Evolutionary conservation across 2,113 vertebrate genomes (phyloP).

Genomic region (Pitta sordida): DNA sequence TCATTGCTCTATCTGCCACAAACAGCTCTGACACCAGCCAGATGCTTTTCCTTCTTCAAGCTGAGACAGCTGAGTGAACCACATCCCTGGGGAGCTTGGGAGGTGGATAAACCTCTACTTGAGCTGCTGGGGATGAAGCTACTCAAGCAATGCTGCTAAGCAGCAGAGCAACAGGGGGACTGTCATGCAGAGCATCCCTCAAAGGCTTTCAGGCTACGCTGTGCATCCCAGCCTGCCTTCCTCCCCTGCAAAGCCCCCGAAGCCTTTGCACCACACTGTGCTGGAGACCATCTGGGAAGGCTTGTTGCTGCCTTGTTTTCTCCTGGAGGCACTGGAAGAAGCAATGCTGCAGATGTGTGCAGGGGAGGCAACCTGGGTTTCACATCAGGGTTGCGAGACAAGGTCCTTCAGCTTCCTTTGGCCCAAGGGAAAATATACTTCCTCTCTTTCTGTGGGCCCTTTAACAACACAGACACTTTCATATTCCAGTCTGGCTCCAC

Average conservation of each 20-base stretch:
- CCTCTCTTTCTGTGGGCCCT: neutral
- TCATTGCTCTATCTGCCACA: neutral
- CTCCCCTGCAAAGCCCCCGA: neutral
- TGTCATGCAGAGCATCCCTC: neutral
- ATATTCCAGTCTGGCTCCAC: neutral
- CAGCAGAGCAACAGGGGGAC: neutral
- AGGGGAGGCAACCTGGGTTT: neutral
- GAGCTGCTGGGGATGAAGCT: neutral
- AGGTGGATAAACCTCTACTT: neutral
- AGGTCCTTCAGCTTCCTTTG: neutral
- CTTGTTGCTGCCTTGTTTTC: neutral
- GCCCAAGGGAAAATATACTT: neutral
- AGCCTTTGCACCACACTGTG: accelerated
- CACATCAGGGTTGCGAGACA: accelerated
- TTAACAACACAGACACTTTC: neutral
- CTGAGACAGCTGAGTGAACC: neutral
- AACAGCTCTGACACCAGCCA: neutral
- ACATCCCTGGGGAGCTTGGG: neutral
- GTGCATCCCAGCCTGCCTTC: neutral
- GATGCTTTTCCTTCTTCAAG: neutral
- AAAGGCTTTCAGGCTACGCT: neutral
- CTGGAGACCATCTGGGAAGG: neutral
- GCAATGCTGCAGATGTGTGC: neutral
- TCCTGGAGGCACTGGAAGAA: neutral
- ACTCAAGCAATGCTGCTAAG: neutral